Evolutionary conservation across 2,888 invertebrate species (phyloP).

Genomic region (Hypselothyrea guttata): DNA sequence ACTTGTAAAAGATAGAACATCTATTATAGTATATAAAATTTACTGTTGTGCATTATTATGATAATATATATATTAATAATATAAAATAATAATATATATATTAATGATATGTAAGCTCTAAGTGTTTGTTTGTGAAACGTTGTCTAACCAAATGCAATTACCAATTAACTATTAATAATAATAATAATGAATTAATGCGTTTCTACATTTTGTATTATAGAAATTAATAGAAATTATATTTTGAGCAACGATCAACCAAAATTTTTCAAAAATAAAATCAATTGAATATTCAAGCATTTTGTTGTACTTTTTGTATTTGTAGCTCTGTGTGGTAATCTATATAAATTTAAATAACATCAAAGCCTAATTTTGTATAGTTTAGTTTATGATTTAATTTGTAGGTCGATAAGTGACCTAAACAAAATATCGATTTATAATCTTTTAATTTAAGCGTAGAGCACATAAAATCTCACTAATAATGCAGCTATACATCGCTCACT

Average conservation of each 20-base stretch:
- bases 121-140: constrained; percentile 69
- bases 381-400: neutral
- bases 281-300: constrained; percentile 36
- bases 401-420: no score
- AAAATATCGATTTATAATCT: no score
- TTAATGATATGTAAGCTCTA: constrained; percentile 47
- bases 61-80: constrained; percentile 3
- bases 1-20: constrained; percentile 23
- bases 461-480: constrained; percentile 13
- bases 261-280: constrained; percentile 55
- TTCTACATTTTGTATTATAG: constrained; percentile 70
- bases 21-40: constrained; percentile 34
- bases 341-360: constrained; percentile 10
- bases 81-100: neutral
- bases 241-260: constrained; percentile 29
- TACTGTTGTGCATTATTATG: constrained; percentile 56
- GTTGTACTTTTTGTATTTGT: constrained; percentile 45
- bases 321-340: constrained; percentile 34
- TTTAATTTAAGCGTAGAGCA: constrained; percentile 21
- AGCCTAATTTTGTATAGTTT: constrained; percentile 10
- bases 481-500: constrained; percentile 27
- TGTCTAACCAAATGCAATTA: constrained; percentile 71
- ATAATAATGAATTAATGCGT: constrained; percentile 48
- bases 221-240: constrained; percentile 46
- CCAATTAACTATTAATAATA: constrained; percentile 54